Evolutionary conservation across 2,888 invertebrate genomes (phyloP), one percentile per base, ranked within the genome.

Genomic region (Dynastes tityus): DNA sequence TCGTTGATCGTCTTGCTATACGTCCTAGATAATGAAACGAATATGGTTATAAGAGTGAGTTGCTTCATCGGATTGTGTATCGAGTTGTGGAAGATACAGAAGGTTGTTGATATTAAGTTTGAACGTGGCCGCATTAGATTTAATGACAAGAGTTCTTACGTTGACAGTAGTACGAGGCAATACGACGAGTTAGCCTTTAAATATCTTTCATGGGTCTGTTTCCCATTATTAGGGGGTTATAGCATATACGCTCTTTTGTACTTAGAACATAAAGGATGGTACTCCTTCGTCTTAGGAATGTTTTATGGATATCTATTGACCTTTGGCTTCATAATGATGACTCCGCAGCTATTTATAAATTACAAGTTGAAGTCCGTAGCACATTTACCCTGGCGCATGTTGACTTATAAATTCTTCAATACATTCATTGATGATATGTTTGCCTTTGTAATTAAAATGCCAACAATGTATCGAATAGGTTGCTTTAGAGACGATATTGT

Each of bases 271-370:
- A 98, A 96, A 88, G 98, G 99, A 83, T 99, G 99, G 99, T 99
- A 99, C 88, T 99, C 98, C 11, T 99, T 97, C 91, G 92, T 98
- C 53, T 92, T 99, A 45, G 96, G 95, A 87, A 96, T 99, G 95
- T 92, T 99, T 80, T 99, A 99, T 89, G 99, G 99, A 76, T 99
- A 98, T 89, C 91, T 99, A 78, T 91, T 99, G 79, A 99, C 98
- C 1, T 99, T 99, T 88, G 98, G 99, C 80, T 99, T 99, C 88
- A 99, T 99, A 78, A 98, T 99, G 97, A 99, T 99, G 99, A 99
- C 99, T n/a, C 99, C 99, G 5, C 99, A 99, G 89, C 90, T 99
- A 80, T 99, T 99, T 88, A 99, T 99, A 84, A 99, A 99, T 90
- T 99, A 99, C 90, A 99, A 99, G 89, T 89, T 99, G 84, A 98